A percentile compares a stretch with the other conserved stretches of the same genome.
Evolutionary conservation across 1,140 invertebrate genomes (phyloP).

Genomic region (Triops cancriformis): DNA sequence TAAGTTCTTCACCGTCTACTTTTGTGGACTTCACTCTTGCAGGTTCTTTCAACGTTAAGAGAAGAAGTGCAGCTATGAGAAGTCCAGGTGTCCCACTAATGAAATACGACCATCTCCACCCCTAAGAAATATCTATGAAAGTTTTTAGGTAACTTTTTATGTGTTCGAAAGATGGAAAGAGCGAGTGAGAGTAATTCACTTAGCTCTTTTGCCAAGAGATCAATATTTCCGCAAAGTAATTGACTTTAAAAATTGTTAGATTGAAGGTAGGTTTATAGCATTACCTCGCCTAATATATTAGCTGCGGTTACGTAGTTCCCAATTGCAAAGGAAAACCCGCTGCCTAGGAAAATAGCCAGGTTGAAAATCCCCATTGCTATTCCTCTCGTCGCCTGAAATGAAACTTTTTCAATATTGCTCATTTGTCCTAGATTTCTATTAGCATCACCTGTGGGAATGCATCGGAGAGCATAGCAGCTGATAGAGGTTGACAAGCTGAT

Average conservation of each 20-base stretch:
- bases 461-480: conserved; percentile 76
- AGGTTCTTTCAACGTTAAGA: conserved; percentile 69
- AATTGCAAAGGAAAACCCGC: conserved; percentile 82
- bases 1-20: conserved; percentile 48
- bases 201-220: no score
- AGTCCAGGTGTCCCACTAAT: conserved; percentile 71
- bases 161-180: no score
- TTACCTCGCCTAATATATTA: conserved; percentile 64
- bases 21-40: conserved; percentile 51
- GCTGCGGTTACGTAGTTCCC: conserved; percentile 73
- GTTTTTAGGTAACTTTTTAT: conserved; percentile 17
- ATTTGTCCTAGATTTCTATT: neutral
- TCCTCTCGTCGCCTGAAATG: conserved; percentile 56
- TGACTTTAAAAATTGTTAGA: neutral
- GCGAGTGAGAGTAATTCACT: no score
- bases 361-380: conserved; percentile 88
- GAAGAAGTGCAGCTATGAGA: conserved; percentile 60
- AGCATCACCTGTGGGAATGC: conserved; percentile 58
- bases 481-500: conserved; percentile 80
- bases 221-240: neutral
- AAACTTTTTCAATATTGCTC: conserved; percentile 33
- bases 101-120: conserved; percentile 81
- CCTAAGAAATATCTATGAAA: conserved; percentile 46
- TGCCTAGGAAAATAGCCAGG: conserved; percentile 91
- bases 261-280: conserved; percentile 29